A percentile compares a stretch with the other conserved stretches of the same genome.
phyloP scores from a whole-genome alignment of 37 sponge, comb jelly and placozoan genomes.

The Diacarnus erythraeanus region DNA sequence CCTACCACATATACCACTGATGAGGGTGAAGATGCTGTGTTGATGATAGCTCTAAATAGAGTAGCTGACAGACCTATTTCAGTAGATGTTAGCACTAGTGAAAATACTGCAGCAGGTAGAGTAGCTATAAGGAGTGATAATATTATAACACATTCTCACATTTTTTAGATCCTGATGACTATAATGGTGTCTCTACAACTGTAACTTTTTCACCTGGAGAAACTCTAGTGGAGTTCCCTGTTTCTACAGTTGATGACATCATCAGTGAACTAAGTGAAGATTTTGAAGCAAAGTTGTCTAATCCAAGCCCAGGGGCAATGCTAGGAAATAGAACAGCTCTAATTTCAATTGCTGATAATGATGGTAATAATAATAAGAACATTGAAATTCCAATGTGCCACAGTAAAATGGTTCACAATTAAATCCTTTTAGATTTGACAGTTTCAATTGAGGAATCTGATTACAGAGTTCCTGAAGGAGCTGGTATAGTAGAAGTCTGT shows the following conservation, averaged over 20 bases:
- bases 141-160: too few species aligned
- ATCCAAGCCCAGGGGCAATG: background rate
- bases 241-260: constrained; percentile 34
- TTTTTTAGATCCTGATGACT: constrained; percentile 32
- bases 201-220: constrained; percentile 17
- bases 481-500: too few species aligned
- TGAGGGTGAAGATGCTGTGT: background rate
- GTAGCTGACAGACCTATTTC: background rate
- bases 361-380: too few species aligned
- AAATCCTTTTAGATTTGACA: too few species aligned
- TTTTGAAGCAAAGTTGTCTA: background rate
- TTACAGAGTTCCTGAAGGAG: too few species aligned
- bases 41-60: constrained; percentile 8
- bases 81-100: background rate
- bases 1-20: constrained; percentile 15
- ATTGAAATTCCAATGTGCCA: too few species aligned
- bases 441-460: too few species aligned
- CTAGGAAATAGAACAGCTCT: too few species aligned
- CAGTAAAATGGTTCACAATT: too few species aligned
- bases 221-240: background rate
- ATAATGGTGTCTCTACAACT: background rate
- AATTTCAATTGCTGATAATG: too few species aligned
- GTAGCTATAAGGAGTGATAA: too few species aligned
- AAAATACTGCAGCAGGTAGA: background rate
- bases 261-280: constrained; percentile 20